Evolutionary conservation across 2,888 invertebrate genomes (phyloP).

Genomic region (Oeneis ivallda): DNA sequence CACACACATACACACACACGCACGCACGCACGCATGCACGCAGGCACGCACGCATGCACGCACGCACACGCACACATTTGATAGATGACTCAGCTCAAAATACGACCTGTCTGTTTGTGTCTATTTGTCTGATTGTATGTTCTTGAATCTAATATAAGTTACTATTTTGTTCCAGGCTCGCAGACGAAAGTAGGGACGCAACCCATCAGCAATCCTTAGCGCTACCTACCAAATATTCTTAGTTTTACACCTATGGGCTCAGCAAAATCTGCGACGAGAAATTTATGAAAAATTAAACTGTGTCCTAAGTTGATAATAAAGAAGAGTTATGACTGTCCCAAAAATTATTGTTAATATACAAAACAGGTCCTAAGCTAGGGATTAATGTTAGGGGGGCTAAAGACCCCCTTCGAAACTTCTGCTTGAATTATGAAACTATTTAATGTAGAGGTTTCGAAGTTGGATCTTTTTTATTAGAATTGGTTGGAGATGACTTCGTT

Average conservation of each 20-base stretch:
- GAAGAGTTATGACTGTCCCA: not conserved
- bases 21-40: too few species aligned
- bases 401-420: not conserved
- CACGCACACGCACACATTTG: too few species aligned
- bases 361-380: not conserved
- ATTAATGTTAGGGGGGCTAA: not conserved
- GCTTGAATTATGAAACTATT: not conserved
- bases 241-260: constrained; percentile 28
- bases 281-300: not conserved
- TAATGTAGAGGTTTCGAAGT: not conserved
- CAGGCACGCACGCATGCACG: too few species aligned
- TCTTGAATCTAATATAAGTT: not conserved
- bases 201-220: constrained; percentile 23
- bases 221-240: constrained; percentile 26
- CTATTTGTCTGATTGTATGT: not conserved
- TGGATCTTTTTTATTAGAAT: not conserved
- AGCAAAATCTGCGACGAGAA: not conserved
- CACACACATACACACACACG: too few species aligned
- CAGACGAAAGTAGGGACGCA: constrained; percentile 61
- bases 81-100: too few species aligned
- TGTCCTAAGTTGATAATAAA: constrained; percentile 19
- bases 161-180: constrained; percentile 56
- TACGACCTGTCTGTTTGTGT: too few species aligned
- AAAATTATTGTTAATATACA: too few species aligned
- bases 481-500: constrained; percentile 19